Base-by-base conservation (phyloP, 2,888 invertebrate species). In the Chrysina gloriosa region DNA sequence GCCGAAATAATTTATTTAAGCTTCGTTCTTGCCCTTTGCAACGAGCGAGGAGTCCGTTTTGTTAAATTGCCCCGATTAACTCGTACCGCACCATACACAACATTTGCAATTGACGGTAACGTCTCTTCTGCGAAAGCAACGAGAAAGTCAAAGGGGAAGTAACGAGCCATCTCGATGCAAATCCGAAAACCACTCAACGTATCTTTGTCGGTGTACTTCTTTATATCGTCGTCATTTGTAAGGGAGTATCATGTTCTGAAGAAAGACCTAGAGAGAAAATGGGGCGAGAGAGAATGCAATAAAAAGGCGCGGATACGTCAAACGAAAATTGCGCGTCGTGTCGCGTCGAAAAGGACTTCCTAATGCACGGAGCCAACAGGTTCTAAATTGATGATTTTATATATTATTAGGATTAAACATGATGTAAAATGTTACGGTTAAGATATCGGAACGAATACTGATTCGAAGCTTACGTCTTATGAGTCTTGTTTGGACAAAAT, bases 171-270 rank as follows among this genome's bases (percentile, higher is more conserved):
- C n/a, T 25, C 39, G 11, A 39, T 58, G 39, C 39, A 58, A 58
- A 39, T 39, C 39, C 58, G 14, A 23, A 23, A 39, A 6, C 39
- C 23, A 58, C 39, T 58, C 42, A 14, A 27, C 14, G 14, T 14
- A 19, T 39, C 14, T 14, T 58, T 14, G 7, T 25, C 14, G n/a
- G 6, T 25, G 27, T 25, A 39, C 25, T 58, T 36, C 23, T 5
- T 58, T 58, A 42, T 23, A 11, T 5, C 16, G 29, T 9, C n/a
- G 16, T 6, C 29, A 50, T 50, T 50, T 50, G 50, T 50, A 27
- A 11, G 27, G 21, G 6, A 29, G 2, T 45, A 50, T 11, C 50
- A 11, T 11, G 29, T 29, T 14, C 27, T 50, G 29, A 50, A 50
- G 50, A 2, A 29, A 27, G 29, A 29, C 16, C 27, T 50, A 27